Conservation (phyloP, 2,797 vertebrate species). For the Hybognathus amarus region DNA sequence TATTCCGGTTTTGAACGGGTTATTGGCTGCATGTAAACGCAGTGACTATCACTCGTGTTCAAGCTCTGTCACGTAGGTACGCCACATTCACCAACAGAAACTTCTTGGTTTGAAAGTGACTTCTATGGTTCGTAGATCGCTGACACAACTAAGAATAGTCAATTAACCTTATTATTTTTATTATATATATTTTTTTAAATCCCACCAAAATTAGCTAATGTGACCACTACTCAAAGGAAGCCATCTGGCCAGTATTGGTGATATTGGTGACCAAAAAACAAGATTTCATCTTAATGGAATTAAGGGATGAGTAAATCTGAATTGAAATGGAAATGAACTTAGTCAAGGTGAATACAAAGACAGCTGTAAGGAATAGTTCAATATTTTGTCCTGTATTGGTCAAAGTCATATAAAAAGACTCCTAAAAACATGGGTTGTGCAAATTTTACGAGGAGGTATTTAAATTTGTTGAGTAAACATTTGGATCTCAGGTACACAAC, state of each 20-base stretch:
- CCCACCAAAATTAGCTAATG: neutral
- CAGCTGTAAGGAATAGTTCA: neutral
- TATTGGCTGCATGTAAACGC: too few relatives aligned
- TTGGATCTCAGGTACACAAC: neutral
- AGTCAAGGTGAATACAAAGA: neutral
- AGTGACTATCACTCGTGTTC: neutral
- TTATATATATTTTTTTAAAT: neutral
- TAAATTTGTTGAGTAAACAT: neutral
- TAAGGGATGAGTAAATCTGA: neutral
- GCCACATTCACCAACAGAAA: neutral
- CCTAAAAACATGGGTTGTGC: too few relatives aligned
- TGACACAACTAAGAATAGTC: neutral
- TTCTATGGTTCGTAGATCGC: neutral
- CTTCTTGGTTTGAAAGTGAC: neutral
- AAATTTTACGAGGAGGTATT: rapidly evolving
- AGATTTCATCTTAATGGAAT: neutral
- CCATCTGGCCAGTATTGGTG: neutral
- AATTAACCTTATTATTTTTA: neutral
- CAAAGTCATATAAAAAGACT: constrained; percentile 6
- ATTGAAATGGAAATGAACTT: neutral
- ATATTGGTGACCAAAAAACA: neutral
- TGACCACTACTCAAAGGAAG: neutral
- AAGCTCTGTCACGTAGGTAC: neutral
- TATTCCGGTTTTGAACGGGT: too few relatives aligned
- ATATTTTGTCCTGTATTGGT: neutral